A percentile compares a stretch with the other conserved stretches of the same genome.
phyloP scores from a whole-genome alignment of 1,140 invertebrate genomes.

The Alviniconcha marisindica region DNA sequence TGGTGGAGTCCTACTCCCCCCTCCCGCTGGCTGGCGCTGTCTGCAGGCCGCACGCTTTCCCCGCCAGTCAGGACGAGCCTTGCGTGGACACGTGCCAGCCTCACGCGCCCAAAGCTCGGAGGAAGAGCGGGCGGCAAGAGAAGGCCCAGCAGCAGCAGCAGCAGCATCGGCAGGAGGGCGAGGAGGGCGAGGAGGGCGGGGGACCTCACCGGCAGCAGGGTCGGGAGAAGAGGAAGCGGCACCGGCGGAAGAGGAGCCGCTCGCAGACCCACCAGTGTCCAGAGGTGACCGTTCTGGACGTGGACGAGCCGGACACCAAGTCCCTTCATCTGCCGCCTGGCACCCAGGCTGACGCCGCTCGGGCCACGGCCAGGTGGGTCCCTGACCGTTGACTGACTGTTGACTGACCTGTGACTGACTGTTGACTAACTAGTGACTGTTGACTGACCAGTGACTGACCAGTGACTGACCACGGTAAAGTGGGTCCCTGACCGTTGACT shows the following conservation, averaged over 20 bases:
- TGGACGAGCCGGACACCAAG: constrained; percentile 29
- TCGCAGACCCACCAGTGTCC: background rate
- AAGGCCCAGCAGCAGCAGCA: background rate
- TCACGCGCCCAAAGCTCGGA: background rate
- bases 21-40: background rate
- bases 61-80: background rate
- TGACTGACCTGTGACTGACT: background rate
- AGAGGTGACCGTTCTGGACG: constrained; percentile 31
- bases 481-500: no score
- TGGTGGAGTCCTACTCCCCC: constrained; percentile 34
- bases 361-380: background rate
- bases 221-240: background rate
- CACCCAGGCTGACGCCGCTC: constrained; percentile 9
- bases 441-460: no score
- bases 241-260: background rate
- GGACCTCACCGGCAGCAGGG: background rate
- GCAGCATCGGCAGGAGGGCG: background rate
- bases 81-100: no score
- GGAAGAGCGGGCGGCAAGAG: background rate
- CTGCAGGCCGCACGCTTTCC: background rate
- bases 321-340: background rate
- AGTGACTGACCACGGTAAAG: no score
- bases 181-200: background rate
- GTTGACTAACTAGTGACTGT: no score
- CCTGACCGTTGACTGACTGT: background rate